phyloP scores from a whole-genome alignment of 2,113 vertebrate species.

The Crotalus helleri region DNA sequence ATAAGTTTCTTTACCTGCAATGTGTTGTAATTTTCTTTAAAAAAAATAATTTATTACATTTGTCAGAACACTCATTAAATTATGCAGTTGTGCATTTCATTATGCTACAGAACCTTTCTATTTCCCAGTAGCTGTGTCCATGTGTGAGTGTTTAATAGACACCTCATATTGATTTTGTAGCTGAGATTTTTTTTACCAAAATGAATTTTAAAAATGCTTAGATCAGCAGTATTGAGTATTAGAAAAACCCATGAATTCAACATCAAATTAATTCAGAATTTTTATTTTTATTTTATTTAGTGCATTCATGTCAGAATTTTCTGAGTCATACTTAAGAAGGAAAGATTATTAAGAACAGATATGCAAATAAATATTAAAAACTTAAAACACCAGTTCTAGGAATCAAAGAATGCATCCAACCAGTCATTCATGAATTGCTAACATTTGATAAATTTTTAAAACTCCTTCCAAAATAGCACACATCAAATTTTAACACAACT shows the following conservation, averaged over 20 bases:
- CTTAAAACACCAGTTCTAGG: not conserved
- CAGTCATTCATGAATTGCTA: not conserved
- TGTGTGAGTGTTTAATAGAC: not conserved
- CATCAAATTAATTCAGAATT: not conserved
- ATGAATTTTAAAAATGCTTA: not conserved
- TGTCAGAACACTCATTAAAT: slow-evolving; percentile 61
- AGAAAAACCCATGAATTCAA: not conserved
- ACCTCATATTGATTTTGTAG: not conserved
- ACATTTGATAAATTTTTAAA: not conserved
- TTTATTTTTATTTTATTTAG: not conserved
- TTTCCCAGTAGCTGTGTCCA: not conserved
- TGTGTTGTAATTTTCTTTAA: slow-evolving; percentile 45
- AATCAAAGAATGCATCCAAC: not conserved
- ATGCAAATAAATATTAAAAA: not conserved
- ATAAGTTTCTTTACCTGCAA: slow-evolving; percentile 62
- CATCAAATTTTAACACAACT: not conserved
- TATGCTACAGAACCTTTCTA: slow-evolving; percentile 44
- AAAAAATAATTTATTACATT: slow-evolving; percentile 54
- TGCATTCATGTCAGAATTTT: not conserved
- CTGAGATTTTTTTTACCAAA: not conserved
- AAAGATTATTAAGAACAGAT: not conserved
- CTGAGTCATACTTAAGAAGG: not conserved
- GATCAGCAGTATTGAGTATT: not conserved
- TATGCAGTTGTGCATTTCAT: slow-evolving; percentile 49
- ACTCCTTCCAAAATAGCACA: not conserved